These are phyloP conservation scores for Thereva unica DNA, from an alignment of 2,888 invertebrate genomes.

Conservation along the genomic window DNA sequence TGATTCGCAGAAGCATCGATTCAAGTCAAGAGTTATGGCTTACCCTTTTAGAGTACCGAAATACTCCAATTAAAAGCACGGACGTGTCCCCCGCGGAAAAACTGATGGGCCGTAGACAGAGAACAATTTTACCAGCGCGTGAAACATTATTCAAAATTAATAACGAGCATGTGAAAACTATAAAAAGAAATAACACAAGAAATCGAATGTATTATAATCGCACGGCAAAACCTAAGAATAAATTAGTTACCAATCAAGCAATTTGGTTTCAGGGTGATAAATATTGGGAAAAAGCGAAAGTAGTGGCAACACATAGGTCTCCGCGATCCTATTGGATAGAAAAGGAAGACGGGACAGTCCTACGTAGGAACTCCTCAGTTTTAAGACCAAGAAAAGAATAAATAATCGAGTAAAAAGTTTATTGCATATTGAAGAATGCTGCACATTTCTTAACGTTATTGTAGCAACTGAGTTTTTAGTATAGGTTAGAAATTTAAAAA, in stretches of 20 bases:
- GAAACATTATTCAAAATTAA: not conserved
- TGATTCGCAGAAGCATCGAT: not conserved
- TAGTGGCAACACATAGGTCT: too few relatives aligned
- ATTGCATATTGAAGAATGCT: too few relatives aligned
- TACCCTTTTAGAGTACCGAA: constrained; percentile 2
- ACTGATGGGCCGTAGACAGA: not conserved
- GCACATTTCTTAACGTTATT: too few relatives aligned
- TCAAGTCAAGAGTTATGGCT: not conserved
- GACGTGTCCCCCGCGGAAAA: not conserved
- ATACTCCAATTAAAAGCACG: constrained; percentile 1
- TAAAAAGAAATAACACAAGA: not conserved
- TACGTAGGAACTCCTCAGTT: too few relatives aligned
- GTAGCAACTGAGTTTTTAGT: too few relatives aligned
- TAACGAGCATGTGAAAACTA: not conserved
- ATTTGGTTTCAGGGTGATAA: constrained; percentile 4
- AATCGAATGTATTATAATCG: not conserved
- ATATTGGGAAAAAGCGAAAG: not conserved
- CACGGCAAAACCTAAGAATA: not conserved
- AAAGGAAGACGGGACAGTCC: too few relatives aligned
- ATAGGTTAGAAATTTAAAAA: too few relatives aligned
- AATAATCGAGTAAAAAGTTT: too few relatives aligned
- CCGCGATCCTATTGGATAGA: too few relatives aligned
- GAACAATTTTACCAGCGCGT: constrained; percentile 3
- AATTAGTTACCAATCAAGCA: not conserved
- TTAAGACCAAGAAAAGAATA: too few relatives aligned